Conservation (phyloP, 2,797 vertebrate species). For the Myiotriccus ornatus region DNA sequence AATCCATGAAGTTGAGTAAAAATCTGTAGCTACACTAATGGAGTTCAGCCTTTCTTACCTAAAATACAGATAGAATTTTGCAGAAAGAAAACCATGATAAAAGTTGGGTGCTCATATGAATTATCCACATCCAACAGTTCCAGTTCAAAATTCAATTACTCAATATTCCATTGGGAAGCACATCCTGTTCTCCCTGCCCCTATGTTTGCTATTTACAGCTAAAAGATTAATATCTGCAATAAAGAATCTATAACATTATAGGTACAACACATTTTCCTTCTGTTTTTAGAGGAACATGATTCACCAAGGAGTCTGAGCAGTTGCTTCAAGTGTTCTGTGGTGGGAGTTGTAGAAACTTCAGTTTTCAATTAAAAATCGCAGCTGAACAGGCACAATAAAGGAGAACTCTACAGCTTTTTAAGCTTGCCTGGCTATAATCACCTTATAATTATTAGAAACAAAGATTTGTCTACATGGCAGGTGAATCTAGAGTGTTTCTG, state of each 20-base stretch:
- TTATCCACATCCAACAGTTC: background rate
- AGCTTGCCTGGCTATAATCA: constrained; percentile 39
- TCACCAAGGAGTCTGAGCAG: background rate
- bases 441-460: constrained; percentile 59
- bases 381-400: constrained; percentile 40
- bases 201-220: constrained; percentile 9
- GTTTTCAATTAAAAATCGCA: constrained; percentile 65
- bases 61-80: background rate
- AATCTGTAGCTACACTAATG: background rate
- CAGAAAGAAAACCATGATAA: background rate
- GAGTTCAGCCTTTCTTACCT: background rate
- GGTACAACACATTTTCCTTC: constrained; percentile 1
- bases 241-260: constrained; percentile 59
- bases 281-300: constrained; percentile 9
- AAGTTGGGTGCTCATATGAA: background rate
- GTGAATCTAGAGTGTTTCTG: constrained; percentile 25
- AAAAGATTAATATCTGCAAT: constrained; percentile 52
- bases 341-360: constrained; percentile 26
- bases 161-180: background rate
- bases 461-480: constrained; percentile 39
- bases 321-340: background rate
- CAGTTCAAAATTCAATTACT: constrained; percentile 59
- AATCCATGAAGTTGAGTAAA: background rate
- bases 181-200: background rate
- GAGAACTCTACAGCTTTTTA: constrained; percentile 3